Evolutionary conservation across 2,888 invertebrate genomes (phyloP), one percentile per base, ranked within the genome.

Genomic region (Choreutis nemorana): DNA sequence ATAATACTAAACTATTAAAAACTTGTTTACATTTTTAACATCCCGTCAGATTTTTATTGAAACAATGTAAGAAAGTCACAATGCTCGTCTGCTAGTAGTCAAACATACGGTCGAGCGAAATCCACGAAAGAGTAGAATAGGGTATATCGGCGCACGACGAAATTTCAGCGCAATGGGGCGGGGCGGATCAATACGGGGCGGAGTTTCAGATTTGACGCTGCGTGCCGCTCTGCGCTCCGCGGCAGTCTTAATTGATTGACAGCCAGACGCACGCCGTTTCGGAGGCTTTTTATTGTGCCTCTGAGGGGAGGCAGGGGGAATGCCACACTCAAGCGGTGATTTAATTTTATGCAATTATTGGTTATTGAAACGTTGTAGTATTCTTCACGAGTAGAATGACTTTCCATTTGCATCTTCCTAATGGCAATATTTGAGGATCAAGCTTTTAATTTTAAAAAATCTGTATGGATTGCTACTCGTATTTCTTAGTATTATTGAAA

Each of bases 171-270:
- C 62, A 55, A 54, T 53, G 53, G 66, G 71, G 70, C 68, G 71
- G 61, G 41, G 30, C 48, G 44, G 66, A 52, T 57, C 67, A 64
- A 72, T 73, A 71, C 51, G 36, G 49, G 73, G 73, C 70, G 73
- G 54, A 51, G 64, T 56, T 37, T 34, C 42, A 46, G 49, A 46
- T 54, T 49, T 48, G 62, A 60, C 57, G 60, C 67, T 68, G 75
- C 72, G 71, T 66, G 45, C 48, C 49, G 50, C 52, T 55, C 55
- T 65, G 67, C 66, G 63, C 57, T 50, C 49, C 47, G 44, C 50
- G 47, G 45, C 50, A 34, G 38, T 42, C 45, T 48, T 67, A 75
- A 75, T 75, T 75, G 75, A 75, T 73, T 75, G 75, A 73, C 73
- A 64, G 58, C 55, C 64, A 61, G 60, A 59, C 65, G 58, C 59